Evolutionary conservation across 2,888 invertebrate genomes (phyloP).

Genomic region (Polymixis flavicincta): DNA sequence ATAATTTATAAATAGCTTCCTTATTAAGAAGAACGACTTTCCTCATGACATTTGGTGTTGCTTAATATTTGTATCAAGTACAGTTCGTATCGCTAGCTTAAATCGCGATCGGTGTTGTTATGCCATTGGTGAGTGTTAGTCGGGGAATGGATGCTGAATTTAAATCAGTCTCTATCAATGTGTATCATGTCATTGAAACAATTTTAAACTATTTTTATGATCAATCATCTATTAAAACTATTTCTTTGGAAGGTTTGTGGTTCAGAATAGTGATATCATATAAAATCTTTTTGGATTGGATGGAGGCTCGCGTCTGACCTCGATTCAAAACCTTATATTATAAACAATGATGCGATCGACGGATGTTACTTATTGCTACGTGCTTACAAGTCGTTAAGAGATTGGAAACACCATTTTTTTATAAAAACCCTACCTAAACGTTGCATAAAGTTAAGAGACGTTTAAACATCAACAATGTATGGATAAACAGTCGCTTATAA

Average conservation of each 20-base stretch:
- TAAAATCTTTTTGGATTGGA: background rate
- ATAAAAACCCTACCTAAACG: background rate
- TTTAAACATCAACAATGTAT: too few species aligned
- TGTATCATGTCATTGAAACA: slow-evolving; percentile 62
- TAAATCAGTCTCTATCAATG: slow-evolving; percentile 65
- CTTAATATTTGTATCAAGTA: slow-evolving; percentile 69
- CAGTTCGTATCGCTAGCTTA: slow-evolving; percentile 36
- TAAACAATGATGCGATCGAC: background rate
- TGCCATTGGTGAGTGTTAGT: slow-evolving; percentile 67
- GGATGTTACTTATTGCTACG: background rate
- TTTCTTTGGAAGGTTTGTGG: background rate
- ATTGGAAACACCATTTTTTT: background rate
- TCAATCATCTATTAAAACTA: slow-evolving; percentile 15
- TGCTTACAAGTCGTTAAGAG: background rate
- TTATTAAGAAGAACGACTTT: slow-evolving; percentile 67
- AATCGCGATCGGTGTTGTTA: slow-evolving; percentile 63
- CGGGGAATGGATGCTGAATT: slow-evolving; percentile 71
- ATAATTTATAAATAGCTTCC: slow-evolving; percentile 75
- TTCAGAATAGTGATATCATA: background rate
- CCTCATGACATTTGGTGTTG: slow-evolving; percentile 66
- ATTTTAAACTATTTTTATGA: slow-evolving; percentile 41
- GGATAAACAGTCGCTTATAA: too few species aligned
- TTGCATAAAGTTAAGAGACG: too few species aligned
- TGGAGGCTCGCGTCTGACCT: background rate
- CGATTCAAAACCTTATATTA: background rate